Conservation (phyloP, 2,888 invertebrate species). For the Heliconius hortense region DNA sequence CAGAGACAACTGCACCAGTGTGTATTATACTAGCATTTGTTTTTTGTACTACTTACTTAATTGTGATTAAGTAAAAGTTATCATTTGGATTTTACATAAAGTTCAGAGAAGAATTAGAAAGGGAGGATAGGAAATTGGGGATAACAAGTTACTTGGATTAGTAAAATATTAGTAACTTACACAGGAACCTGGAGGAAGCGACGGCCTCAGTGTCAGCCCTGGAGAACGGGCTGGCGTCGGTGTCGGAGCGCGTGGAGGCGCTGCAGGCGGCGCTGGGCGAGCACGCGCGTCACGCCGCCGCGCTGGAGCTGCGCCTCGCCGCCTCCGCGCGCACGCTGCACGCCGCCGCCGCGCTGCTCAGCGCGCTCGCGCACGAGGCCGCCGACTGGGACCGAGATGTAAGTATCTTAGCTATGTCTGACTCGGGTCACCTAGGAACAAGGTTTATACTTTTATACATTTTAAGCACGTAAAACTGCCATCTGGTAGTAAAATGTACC, state of each 20-base stretch:
- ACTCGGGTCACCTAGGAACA: no score
- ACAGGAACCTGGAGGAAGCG: slow-evolving; percentile 89
- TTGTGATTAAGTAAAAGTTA: no score
- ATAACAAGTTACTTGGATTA: no score
- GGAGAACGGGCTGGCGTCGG: slow-evolving; percentile 88
- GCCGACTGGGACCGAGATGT: slow-evolving; percentile 88
- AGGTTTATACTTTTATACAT: no score
- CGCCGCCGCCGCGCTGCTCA: slow-evolving; percentile 84
- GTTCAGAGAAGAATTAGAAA: no score
- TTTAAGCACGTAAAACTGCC: no score
- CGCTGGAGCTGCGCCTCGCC: slow-evolving; percentile 91
- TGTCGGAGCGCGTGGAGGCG: slow-evolving; percentile 90
- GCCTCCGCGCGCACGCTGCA: slow-evolving; percentile 92
- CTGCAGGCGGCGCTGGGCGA: slow-evolving; percentile 84
- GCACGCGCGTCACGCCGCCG: slow-evolving; percentile 86
- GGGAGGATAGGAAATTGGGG: no score
- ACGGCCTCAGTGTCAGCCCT: slow-evolving; percentile 91
- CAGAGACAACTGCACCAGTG: slow-evolving; percentile 67
- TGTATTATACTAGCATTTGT: slow-evolving; percentile 3
- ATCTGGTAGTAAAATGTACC: no score
- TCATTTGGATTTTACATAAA: no score
- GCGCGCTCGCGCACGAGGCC: slow-evolving; percentile 94
- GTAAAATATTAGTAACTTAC: background rate
- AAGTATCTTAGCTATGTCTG: background rate
- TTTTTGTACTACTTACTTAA: no score